Evolutionary conservation across 2,113 vertebrate species (phyloP).

Genomic region (Otis tarda): DNA sequence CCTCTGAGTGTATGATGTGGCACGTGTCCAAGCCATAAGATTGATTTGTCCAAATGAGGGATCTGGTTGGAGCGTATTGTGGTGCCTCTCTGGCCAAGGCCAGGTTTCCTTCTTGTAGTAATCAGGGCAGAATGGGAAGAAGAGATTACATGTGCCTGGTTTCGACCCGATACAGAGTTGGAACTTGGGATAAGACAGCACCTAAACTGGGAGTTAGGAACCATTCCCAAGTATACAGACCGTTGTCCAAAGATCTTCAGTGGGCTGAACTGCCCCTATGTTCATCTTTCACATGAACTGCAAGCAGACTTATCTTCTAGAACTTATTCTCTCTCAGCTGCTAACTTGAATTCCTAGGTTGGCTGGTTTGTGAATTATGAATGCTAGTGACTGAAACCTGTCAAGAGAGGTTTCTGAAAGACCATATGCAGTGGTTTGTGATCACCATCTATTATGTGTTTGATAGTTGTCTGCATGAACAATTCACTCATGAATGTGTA

Average conservation of each 20-base stretch:
- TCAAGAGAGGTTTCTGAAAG: neutral
- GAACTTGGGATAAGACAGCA: neutral
- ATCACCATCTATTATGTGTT: neutral
- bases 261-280: neutral
- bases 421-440: neutral
- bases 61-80: neutral
- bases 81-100: neutral
- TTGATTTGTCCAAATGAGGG: neutral
- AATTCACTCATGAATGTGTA: neutral
- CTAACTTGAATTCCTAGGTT: neutral
- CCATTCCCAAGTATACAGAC: neutral
- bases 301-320: neutral
- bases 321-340: neutral
- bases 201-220: neutral
- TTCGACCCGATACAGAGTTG: neutral
- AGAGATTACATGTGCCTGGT: neutral
- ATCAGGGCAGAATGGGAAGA: neutral
- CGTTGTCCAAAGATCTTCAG: neutral
- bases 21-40: neutral
- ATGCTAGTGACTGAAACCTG: neutral
- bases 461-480: neutral
- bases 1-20: neutral
- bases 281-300: neutral
- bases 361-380: neutral
- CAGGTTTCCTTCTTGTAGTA: neutral